These are phyloP conservation scores for Sinosuthora webbiana DNA, from an alignment of 2,113 vertebrate species.

Conservation along the genomic window DNA sequence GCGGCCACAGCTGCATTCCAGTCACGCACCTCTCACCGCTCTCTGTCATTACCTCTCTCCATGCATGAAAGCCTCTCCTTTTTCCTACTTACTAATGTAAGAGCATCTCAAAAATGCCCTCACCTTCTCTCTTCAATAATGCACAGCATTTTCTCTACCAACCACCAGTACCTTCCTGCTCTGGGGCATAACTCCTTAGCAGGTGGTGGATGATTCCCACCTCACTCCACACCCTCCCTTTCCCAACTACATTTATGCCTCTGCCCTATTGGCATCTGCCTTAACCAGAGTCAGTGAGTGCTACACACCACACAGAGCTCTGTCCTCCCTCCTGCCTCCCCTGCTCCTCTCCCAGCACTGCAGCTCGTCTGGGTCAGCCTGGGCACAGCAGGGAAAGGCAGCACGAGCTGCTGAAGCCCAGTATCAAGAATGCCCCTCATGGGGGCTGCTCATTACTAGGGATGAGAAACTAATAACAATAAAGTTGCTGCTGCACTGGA, in stretches of 20 bases:
- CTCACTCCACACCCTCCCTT: neutral
- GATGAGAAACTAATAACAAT: neutral
- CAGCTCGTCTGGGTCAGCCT: neutral
- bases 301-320: rapidly evolving
- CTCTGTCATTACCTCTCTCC: conserved; percentile 13
- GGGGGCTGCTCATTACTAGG: neutral
- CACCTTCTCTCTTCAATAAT: neutral
- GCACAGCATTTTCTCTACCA: neutral
- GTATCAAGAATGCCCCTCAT: neutral
- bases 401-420: neutral
- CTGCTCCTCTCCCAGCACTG: neutral
- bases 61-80: conserved; percentile 16
- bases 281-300: neutral
- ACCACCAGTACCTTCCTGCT: neutral
- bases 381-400: neutral
- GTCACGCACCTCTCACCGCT: neutral
- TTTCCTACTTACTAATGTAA: neutral
- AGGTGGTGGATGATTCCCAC: neutral
- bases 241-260: neutral
- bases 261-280: neutral
- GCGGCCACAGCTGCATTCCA: neutral
- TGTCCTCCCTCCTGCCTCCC: neutral
- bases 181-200: neutral
- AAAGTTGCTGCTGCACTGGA: neutral
- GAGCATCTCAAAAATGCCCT: neutral